A percentile compares a stretch with the other conserved stretches of the same genome.
Evolutionary conservation across 2,113 vertebrate genomes (phyloP).

Genomic region (Tychaedon coryphoeus): DNA sequence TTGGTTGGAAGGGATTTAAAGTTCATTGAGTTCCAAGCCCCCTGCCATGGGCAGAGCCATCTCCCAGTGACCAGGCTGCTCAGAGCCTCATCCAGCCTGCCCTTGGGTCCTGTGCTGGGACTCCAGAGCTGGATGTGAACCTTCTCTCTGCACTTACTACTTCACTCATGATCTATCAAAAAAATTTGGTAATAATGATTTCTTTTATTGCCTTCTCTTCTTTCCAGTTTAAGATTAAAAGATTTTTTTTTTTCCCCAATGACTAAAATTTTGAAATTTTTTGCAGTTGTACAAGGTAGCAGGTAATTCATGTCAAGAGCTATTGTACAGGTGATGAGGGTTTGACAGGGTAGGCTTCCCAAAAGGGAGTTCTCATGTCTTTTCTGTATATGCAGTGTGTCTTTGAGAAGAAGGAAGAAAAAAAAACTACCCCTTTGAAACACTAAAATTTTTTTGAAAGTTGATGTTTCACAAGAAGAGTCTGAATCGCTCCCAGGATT

Average conservation of each 20-base stretch:
- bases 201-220: background rate
- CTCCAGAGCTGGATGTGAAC: background rate
- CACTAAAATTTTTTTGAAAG: background rate
- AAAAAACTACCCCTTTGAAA: background rate
- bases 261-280: background rate
- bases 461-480: background rate
- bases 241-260: rapidly evolving
- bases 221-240: background rate
- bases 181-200: background rate
- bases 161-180: background rate
- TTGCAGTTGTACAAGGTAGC: background rate
- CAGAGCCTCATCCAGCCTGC: background rate
- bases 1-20: background rate
- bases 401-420: background rate
- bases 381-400: background rate
- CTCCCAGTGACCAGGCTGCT: background rate
- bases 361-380: background rate
- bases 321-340: background rate
- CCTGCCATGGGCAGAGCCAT: background rate
- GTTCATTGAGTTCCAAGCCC: rapidly evolving
- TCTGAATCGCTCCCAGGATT: background rate
- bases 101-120: background rate
- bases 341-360: background rate
- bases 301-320: background rate
- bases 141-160: background rate